phyloP scores from a whole-genome alignment of 2,888 invertebrate species.

The Paralinhomoeus sp. region DNA sequence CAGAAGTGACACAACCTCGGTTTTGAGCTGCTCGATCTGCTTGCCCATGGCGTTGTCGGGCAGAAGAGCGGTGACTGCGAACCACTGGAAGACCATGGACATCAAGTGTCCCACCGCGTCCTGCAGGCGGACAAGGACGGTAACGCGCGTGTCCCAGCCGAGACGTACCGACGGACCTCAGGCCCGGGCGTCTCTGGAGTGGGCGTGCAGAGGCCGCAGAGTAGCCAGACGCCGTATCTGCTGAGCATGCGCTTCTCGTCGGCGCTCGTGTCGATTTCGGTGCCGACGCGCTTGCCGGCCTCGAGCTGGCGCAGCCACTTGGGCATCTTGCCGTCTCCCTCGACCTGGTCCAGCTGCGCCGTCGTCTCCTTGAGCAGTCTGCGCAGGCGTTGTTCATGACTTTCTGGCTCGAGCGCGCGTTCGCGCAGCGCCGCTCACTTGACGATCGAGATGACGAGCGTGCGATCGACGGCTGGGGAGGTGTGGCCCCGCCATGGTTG shows the following conservation, averaged over 20 bases:
- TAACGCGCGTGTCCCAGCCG: background rate
- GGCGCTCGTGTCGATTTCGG: slow-evolving; percentile 31
- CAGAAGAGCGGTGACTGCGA: slow-evolving; percentile 85
- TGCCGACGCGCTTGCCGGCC: slow-evolving; percentile 11
- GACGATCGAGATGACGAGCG: slow-evolving; percentile 76
- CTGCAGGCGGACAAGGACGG: slow-evolving; percentile 14
- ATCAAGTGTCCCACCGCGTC: slow-evolving; percentile 57
- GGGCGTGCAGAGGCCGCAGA: slow-evolving; percentile 57
- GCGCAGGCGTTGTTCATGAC: too few species aligned
- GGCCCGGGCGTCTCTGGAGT: slow-evolving; percentile 30
- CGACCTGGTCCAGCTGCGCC: slow-evolving; percentile 10
- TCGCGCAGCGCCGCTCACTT: slow-evolving; percentile 42
- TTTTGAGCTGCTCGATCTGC: slow-evolving; percentile 21
- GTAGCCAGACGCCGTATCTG: slow-evolving; percentile 84
- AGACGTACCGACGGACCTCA: background rate
- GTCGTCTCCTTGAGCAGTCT: slow-evolving; percentile 43
- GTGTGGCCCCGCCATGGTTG: slow-evolving; percentile 68
- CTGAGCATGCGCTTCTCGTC: slow-evolving; percentile 73
- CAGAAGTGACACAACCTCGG: too few species aligned
- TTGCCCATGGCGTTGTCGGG: slow-evolving; percentile 41
- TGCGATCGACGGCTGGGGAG: slow-evolving; percentile 53
- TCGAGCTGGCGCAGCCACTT: slow-evolving; percentile 25
- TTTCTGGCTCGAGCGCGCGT: too few species aligned
- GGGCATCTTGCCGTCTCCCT: slow-evolving; percentile 10
- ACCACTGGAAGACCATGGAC: slow-evolving; percentile 47